Conservation (phyloP, 2,113 vertebrate genomes). For the Oxyura jamaicensis region DNA sequence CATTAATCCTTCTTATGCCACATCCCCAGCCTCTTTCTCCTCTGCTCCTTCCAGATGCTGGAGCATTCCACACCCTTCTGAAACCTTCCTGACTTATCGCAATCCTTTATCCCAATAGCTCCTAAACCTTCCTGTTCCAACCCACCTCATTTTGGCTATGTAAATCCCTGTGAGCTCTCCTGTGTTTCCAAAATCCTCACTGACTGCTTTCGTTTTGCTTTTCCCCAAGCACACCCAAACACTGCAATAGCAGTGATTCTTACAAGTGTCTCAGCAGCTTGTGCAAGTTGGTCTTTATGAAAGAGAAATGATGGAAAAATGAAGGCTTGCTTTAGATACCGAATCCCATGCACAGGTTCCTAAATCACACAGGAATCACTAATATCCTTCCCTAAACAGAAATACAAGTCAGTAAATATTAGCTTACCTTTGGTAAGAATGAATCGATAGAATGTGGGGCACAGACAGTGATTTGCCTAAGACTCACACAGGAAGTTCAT, state of each 20-base stretch:
- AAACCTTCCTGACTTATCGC: rapidly evolving
- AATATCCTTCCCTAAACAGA: neutral
- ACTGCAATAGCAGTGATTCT: neutral
- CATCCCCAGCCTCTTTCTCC: rapidly evolving
- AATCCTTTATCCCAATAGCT: neutral
- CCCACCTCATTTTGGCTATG: neutral
- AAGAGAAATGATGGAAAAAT: neutral
- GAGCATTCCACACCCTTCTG: neutral
- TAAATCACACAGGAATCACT: neutral
- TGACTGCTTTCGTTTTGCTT: neutral
- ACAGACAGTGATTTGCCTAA: slow-evolving; percentile 27
- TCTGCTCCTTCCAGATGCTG: neutral
- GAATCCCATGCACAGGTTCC: neutral
- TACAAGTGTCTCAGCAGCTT: neutral
- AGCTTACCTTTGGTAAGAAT: neutral
- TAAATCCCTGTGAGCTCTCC: neutral
- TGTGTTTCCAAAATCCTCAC: neutral
- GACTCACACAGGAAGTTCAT: neutral
- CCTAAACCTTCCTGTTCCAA: neutral
- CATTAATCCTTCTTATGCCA: slow-evolving; percentile 20
- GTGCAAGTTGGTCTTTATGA: neutral
- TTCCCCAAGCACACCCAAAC: neutral
- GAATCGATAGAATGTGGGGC: slow-evolving; percentile 28
- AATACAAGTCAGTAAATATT: neutral
- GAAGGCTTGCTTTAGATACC: neutral